Conservation (phyloP, 2,113 vertebrate genomes). For the Dicentrarchus labrax region DNA sequence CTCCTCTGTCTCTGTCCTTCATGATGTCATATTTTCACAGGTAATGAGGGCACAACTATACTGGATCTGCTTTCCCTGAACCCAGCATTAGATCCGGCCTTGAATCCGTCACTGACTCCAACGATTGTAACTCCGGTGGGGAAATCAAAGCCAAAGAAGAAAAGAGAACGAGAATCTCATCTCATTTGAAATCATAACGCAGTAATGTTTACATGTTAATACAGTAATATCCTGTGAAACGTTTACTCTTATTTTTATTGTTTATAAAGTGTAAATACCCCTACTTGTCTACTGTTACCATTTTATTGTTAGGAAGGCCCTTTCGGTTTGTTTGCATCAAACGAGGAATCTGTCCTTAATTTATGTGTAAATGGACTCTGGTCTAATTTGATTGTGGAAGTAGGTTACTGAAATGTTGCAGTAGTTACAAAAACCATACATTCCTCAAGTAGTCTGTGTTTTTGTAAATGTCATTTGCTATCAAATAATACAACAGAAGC, state of each 20-base stretch:
- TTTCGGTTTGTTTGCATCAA: not conserved
- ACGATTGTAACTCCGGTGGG: constrained; percentile 45
- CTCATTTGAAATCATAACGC: constrained; percentile 43
- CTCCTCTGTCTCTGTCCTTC: constrained; percentile 4
- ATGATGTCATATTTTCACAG: constrained; percentile 55
- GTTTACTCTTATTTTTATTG: not conserved
- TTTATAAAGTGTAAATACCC: not conserved
- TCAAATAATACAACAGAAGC: constrained; percentile 8
- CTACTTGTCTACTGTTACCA: not conserved
- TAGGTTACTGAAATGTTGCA: not conserved
- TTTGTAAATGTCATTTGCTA: constrained; percentile 7
- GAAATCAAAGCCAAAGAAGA: constrained; percentile 70
- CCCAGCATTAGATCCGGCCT: constrained; percentile 78
- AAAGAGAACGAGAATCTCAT: constrained; percentile 53
- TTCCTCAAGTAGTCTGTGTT: not conserved
- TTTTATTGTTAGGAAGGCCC: not conserved
- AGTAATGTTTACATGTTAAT: not conserved
- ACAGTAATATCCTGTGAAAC: constrained; percentile 7
- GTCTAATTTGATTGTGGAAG: not conserved
- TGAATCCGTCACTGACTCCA: constrained; percentile 80
- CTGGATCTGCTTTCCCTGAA: constrained; percentile 74
- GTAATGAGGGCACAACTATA: constrained; percentile 33
- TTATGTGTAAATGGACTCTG: not conserved
- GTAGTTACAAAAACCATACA: not conserved
- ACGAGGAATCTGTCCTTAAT: not conserved